Evolutionary conservation across 2,113 vertebrate genomes (phyloP).

Genomic region (Platichthys flesus): DNA sequence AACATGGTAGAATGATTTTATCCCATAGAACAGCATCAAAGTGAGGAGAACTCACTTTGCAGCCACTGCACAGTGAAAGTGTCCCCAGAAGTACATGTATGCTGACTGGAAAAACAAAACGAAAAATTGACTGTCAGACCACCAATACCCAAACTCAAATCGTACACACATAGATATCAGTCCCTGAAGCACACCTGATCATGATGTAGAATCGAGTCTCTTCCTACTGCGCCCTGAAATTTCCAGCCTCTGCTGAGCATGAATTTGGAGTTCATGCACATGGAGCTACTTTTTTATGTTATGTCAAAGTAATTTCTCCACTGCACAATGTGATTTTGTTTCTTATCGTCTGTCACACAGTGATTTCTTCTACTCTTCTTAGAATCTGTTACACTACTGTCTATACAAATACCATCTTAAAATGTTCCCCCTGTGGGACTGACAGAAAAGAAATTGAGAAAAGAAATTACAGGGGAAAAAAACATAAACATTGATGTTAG

Average conservation of each 20-base stretch:
- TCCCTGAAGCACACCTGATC: too few relatives aligned
- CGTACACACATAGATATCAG: too few relatives aligned
- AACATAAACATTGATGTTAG: slow-evolving; percentile 10
- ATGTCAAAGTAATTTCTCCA: slow-evolving; percentile 2
- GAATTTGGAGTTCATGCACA: too few relatives aligned
- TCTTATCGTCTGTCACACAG: slow-evolving; percentile 44
- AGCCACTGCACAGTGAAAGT: not conserved
- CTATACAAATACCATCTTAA: not conserved
- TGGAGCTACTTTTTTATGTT: slow-evolving; percentile 16
- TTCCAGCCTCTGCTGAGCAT: too few relatives aligned
- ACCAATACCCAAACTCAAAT: too few relatives aligned
- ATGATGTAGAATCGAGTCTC: too few relatives aligned
- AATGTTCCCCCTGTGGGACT: not conserved
- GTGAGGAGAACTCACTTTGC: not conserved
- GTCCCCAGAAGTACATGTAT: not conserved
- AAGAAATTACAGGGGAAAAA: slow-evolving; percentile 6
- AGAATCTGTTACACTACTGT: slow-evolving; percentile 22
- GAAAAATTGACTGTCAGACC: too few relatives aligned
- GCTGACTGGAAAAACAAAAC: not conserved
- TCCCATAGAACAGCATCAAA: not conserved
- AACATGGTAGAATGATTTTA: not conserved
- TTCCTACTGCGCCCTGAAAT: too few relatives aligned
- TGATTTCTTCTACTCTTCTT: slow-evolving; percentile 44
- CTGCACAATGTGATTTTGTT: slow-evolving; percentile 42
- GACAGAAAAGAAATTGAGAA: slow-evolving; percentile 15